Base-by-base conservation (phyloP, 2,888 invertebrate species). In the Calephelis perditalis region DNA sequence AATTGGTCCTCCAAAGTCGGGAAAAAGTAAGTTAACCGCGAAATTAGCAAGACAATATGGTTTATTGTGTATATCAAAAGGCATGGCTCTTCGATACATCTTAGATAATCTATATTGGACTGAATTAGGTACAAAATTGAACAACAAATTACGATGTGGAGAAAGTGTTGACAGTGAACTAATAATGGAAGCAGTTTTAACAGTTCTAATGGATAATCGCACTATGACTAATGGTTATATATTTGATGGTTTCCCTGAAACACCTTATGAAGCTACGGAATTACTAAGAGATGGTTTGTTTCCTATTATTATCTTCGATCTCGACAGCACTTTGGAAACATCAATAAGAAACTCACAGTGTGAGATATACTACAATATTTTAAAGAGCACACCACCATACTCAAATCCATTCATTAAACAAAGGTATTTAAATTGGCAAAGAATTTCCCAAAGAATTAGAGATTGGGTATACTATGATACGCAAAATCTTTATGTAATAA, bases 1-100 rank as follows among this genome's bases (percentile, higher is more conserved):
- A 36, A 91, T 92, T 57, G 94, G 94, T 7, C 90, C 93, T 26
- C 92, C 94, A 3, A 93, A 93, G 73, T 92, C 91, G 43, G 94
- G 94, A 0, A 93, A 92, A 81, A 92, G 92, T 58, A 80, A 83
- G 5, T 73, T 94, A 47, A 89, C 92, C 5, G 78, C 84, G 57
- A 88, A 93, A 69, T 83, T 94, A 40, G 82, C 90, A 3, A 79
- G 83, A 35, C 86, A 86, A 64, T 91, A 92, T 68, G 92, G 92
- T 36, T 75, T 94, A 63, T 77, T 92, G 67, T 78, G 91, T 54
- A 78, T 94, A 60, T 92, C 92, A 3, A 87, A 86, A 70, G 93
- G 93, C 37, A 80, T 79, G 65, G 92, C 92, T 5, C 71, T 92
- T 6, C 82, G 92, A 46, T 80, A 89, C 71, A 78, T 92, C 44